Evolutionary conservation across 1,140 invertebrate species (phyloP), one percentile per base, ranked within the genome.

Genomic region (Drosophila trapezifrons): DNA sequence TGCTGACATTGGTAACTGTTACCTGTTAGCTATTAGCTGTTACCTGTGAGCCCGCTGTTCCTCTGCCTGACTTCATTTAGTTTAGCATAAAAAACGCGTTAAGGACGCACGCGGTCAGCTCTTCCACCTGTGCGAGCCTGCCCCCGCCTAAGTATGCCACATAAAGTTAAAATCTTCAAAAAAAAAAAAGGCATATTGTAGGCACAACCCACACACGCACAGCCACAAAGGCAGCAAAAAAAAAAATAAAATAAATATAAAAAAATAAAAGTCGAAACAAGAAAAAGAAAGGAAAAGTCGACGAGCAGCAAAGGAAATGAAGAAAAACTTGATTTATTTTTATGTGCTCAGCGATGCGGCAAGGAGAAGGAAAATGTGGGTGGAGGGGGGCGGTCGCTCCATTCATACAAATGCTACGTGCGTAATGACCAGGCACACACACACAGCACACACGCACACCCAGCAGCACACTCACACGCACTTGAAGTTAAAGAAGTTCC

Each of bases 261-360:
- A 66, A 45, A 67, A 63, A 22, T 29, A 32, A 25, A 59, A 60
- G 52, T 54, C 15, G 7, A 40, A 29, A 43, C 25, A n/a, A 37
- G 42, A 66, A 62, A 27, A 43, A 56, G 52, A 27, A 42, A 45
- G 40, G 38, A 69, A 60, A 74, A 66, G 67, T 65, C 64, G 56
- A 58, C 63, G 76, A 75, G 55, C 59, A 58, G 76, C 83, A 87
- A 77, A 87, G 79, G 83, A 86, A 86, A 86, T 86, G 79, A 87
- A 87, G 83, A 86, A 86, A 86, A 86, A 86, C 83, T 86, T 86
- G 83, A 86, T 87, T 86, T 86, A 86, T 86, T 86, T 86, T 86
- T 86, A 86, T 86, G 83, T 86, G 83, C 83, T 73, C 83, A 82
- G 65, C 83, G 76, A 76, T 76, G 80, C 78, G 83, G 66, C 60